Percentiles rank a stretch among this genome's conserved stretches.
Conservation (phyloP, 2,113 vertebrate genomes). For the Cephalopholis sonnerati region DNA sequence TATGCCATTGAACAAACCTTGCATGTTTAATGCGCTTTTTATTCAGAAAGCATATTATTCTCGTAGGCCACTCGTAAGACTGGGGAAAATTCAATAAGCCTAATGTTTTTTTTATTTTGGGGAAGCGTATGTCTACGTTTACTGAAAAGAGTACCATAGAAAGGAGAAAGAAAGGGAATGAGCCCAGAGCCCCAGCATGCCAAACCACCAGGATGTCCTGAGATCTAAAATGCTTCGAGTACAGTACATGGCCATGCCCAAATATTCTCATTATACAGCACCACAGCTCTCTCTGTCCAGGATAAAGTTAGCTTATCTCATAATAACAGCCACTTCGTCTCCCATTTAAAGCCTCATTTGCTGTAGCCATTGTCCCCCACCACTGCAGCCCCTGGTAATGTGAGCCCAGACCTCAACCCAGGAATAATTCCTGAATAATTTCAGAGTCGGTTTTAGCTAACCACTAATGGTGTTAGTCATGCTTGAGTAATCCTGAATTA, state of each 20-base stretch:
- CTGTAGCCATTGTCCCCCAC: constrained; percentile 45
- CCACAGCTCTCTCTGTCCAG: constrained; percentile 9
- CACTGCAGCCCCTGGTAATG: constrained; percentile 58
- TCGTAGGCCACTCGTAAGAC: background rate
- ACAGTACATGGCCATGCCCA: constrained; percentile 9
- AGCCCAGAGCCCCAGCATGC: background rate
- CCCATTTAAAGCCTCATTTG: constrained; percentile 65
- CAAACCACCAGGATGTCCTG: constrained; percentile 5
- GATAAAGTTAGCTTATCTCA: constrained; percentile 66
- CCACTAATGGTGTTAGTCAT: constrained; percentile 77
- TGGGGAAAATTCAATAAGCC: background rate
- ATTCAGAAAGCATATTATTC: constrained; percentile 1
- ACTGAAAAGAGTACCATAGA: background rate
- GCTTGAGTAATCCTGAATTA: constrained; percentile 81
- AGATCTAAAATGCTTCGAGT: constrained; percentile 32
- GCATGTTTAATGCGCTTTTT: background rate
- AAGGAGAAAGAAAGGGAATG: background rate
- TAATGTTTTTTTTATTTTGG: constrained; percentile 11
- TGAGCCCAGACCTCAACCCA: constrained; percentile 53
- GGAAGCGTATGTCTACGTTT: background rate
- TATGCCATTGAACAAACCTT: background rate
- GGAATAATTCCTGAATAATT: constrained; percentile 80
- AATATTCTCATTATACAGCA: constrained; percentile 45
- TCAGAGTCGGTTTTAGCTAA: constrained; percentile 70
- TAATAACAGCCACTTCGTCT: constrained; percentile 58